Base-by-base conservation (phyloP, 2,797 vertebrate species). In the Sebastiscus tertius region DNA sequence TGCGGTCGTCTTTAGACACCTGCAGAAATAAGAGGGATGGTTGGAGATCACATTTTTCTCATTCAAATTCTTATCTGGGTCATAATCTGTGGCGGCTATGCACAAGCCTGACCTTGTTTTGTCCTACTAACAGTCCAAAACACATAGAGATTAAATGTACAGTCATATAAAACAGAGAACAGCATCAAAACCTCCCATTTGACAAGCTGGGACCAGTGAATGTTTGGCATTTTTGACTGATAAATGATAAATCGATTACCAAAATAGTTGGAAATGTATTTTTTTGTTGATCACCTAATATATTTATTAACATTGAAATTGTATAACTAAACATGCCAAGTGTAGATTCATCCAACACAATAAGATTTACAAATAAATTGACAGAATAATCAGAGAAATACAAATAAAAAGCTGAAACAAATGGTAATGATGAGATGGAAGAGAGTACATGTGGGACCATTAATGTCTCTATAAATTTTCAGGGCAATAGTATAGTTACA, bases 1-100 rank as follows among this genome's bases (percentile, higher is more conserved):
- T 99, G 87, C 97, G 96, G 89, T 97, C 96, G 81, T 99, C 98
- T 93, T 98, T 99, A 86, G 97, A 96, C 86, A 98, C 97, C 99
- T 99, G 94, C 0, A 79, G 69, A 42, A 61, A 26, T 7, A 18
- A 75, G 63, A 71, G 8, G 27, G 36, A 64, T 4, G n/a, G 31
- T 54, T 55, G 39, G 18, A 76, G 67, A 76, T 82, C 33, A 78
- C 6, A 24, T 33, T 72, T 66, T 77, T 80, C 76, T 81, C 65
- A 82, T 81, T 87, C 46, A 61, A 75, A 72, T 75, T 59, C 58
- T 59, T 72, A 76, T 83, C 81, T 5, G 52, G 13, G 84, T 79
- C 61, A 81, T 87, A 75, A 81, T 88, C 75, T 65, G 76, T 29
- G 39, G 79, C 78, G 6, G 26, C 26, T 26, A 26, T 26, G 26